Conservation (phyloP, 2,888 invertebrate genomes). For the Eutolmus rufibarbis region DNA sequence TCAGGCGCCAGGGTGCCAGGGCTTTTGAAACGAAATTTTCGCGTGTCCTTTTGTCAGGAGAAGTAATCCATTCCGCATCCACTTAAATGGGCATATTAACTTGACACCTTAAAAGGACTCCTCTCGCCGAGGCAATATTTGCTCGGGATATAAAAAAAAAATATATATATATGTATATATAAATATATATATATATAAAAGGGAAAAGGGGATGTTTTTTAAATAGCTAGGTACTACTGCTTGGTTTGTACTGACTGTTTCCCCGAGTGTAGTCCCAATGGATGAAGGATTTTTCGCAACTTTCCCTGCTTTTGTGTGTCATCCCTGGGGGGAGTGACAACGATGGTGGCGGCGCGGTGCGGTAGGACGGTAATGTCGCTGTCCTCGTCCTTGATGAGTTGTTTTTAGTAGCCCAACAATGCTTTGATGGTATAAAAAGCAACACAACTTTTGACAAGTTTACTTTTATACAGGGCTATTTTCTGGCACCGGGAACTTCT, state of each 20-base stretch:
- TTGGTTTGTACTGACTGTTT: not conserved
- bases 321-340: not conserved
- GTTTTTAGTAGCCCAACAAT: not conserved
- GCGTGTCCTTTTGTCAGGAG: not conserved
- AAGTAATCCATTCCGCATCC: not conserved
- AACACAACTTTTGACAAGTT: not conserved
- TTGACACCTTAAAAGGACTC: not conserved
- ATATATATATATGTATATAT: not conserved
- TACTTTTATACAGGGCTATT: not conserved
- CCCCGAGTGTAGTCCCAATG: not conserved
- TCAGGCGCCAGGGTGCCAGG: not conserved
- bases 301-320: not conserved
- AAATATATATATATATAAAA: not conserved
- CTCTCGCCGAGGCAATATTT: not conserved
- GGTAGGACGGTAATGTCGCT: not conserved
- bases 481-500: not conserved
- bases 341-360: not conserved
- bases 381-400: not conserved
- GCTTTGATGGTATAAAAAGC: not conserved
- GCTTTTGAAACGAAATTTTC: not conserved
- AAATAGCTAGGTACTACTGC: not conserved
- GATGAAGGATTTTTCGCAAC: not conserved
- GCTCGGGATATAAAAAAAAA: not conserved
- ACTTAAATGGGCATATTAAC: not conserved
- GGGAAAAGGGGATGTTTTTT: not conserved